Percentiles rank a stretch among this genome's conserved stretches.
Conservation (phyloP, 2,888 invertebrate species). For the Myopa testacea region DNA sequence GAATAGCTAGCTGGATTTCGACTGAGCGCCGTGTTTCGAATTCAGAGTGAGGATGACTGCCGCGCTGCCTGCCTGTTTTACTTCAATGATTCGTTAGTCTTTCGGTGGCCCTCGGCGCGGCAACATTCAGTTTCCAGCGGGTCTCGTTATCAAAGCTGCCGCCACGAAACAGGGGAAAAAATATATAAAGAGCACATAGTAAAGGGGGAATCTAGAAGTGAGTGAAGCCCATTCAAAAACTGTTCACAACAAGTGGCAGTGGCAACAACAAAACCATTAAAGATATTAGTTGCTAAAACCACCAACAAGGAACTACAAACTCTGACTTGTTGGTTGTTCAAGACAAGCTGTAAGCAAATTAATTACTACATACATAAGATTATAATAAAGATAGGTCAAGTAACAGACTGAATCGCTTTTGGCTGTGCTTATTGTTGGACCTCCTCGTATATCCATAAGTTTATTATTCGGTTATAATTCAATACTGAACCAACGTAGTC, state of each 20-base stretch:
- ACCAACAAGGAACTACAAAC: background rate
- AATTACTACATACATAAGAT: conserved; percentile 10
- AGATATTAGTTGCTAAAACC: background rate
- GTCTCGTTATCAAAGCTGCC: conserved; percentile 38
- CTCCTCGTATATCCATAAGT: no score
- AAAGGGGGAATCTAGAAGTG: background rate
- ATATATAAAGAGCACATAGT: background rate
- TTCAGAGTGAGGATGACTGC: conserved; percentile 33
- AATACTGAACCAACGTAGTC: background rate
- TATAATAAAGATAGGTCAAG: background rate
- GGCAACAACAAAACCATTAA: background rate
- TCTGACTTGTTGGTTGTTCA: background rate
- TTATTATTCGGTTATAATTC: background rate
- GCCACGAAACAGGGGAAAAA: conserved; percentile 9
- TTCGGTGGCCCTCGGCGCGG: conserved; percentile 50
- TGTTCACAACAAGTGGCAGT: background rate
- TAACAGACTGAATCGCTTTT: background rate
- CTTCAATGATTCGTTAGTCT: conserved; percentile 46
- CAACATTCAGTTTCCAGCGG: conserved; percentile 32
- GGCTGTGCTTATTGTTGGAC: no score
- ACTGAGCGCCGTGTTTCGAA: background rate
- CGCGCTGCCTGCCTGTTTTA: conserved; percentile 32
- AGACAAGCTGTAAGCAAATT: conserved; percentile 31
- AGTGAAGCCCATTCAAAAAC: background rate
- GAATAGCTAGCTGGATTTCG: conserved; percentile 38